Base-by-base conservation (phyloP, 2,888 invertebrate genomes). In the Villa cingulata region DNA sequence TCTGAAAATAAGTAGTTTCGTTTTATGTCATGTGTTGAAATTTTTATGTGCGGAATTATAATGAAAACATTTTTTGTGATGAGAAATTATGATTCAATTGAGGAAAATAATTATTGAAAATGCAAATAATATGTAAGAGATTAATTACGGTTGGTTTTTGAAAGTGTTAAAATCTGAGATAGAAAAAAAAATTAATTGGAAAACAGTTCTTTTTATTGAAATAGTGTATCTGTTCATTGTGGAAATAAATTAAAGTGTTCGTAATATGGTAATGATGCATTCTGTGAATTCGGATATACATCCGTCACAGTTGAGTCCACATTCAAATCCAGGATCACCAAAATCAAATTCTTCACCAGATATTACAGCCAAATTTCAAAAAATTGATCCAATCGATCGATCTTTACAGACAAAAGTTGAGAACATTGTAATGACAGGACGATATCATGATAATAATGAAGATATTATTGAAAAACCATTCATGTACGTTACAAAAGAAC, bases 241-340 rank as follows among this genome's bases (percentile, higher is more conserved):
- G 4, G 15, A 39, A 39, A 23, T 23, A 44, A 20, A 41, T 18
- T 12, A 32, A 16, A n/a, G 2, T 16, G 5, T 16, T 36, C 16
- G 7, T 53, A 53, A 48, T 56, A 70, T 70, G 70, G 70, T 70
- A 62, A 70, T 69, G 69, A 58, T 70, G 58, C 70, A 68, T 54
- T 64, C 70, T 53, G 56, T 61, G 54, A 59, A 62, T 59, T 55
- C 57, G 53, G 61, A 62, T 52, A 54, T 59, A 36, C 56, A 62
- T 53, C 56, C 62, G 54, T 59, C 60, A 38, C 62, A 66, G 41
- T 56, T 67, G 57, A 68, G 68, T 57, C 69, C 70, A 41, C 63
- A 64, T 37, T 68, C 68, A 4, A 63, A 61, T 53, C 68, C 69
- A 3, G 65, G 62, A 40, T 70, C 70, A 6, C 70, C 70, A 44